Base-by-base conservation (phyloP, 1,140 invertebrate genomes). In the Pogonomyrmex californicus region DNA sequence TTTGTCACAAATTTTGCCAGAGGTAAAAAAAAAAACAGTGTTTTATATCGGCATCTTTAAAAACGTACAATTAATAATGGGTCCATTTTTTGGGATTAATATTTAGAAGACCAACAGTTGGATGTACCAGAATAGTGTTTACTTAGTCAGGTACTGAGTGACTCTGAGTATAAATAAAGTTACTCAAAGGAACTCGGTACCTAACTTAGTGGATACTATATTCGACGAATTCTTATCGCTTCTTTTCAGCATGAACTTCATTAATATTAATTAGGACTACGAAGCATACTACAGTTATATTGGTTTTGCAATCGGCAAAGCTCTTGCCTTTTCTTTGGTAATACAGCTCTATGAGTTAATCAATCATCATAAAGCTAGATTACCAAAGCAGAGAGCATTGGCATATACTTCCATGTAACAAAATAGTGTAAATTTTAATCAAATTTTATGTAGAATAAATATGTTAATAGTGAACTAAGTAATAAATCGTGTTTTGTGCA, bases 121-220 rank as follows among this genome's bases (percentile, higher is more conserved):
- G 30, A 56, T 33, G 33, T 23, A 4, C 38, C 1, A 36, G 14
- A 41, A 49, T 87, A 76, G 88, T 90, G 71, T 87, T 92, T 92
- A 91, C 96, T 94, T 95, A 94, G 94, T 96, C 97, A 97, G 97
- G 97, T 97, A 97, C 97, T 97, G 96, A 97, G 97, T 97, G 97
- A 97, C 97, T 97, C 97, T 97, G 97, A 97, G 97, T 96, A 93
- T 91, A 78, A 83, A 87, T 92, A 83, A 82, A 92, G 91, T 94
- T 86, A 93, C 95, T 96, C 96, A 95, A 96, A 93, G 95, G 92
- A 92, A 93, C 95, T 96, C 92, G 90, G 96, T 96, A 94, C 94
- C 96, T 96, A 91, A 91, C 91, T 90, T 76, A 91, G 93, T 90
- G 87, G 85, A 86, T 91, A 92, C 86, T 85, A 17, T 49, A 62